Base-by-base conservation (phyloP, 2,888 invertebrate genomes). In the Stenodera caucasica region DNA sequence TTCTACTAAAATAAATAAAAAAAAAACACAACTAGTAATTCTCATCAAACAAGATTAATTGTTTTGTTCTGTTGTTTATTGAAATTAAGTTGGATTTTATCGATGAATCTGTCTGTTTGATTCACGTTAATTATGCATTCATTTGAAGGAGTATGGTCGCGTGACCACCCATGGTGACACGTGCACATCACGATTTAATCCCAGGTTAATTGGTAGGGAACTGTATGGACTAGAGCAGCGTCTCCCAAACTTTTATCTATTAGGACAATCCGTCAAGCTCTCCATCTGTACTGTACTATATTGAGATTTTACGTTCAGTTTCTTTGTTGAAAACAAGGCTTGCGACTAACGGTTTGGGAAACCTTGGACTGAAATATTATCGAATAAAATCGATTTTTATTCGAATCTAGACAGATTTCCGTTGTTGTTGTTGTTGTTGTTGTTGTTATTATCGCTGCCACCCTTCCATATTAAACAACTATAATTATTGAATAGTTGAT, bases 121-220 rank as follows among this genome's bases (percentile, higher is more conserved):
- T 58, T 55, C 58, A 64, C 59, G 21, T 65, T 67, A 66, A 66
- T 68, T 65, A 66, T 57, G 57, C 61, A 72, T 72, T 71, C 67
- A 70, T 66, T 40, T 61, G 45, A 51, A 50, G 53, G 65, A 64
- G 62, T 71, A 70, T 70, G 63, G 71, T 70, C 77, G 75, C 77
- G 76, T 77, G 78, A 60, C 77, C 78, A 77, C 77, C 77, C 76
- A 75, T 68, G 69, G 65, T 58, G 76, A 60, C 77, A 75, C 76
- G 77, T 74, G 76, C 64, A 57, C 60, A 67, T 65, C 68, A 65
- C 58, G 59, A 69, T 67, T 69, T 78, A 78, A 78, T 77, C 77
- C 77, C 71, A 74, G 75, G 77, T 77, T 78, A 78, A 78, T 78
- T 78, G 77, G 75, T 61, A 67, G 62, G 55, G 18, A 55, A 57